Evolutionary conservation across 2,888 invertebrate genomes (phyloP).

Genomic region (Formica aserva): DNA sequence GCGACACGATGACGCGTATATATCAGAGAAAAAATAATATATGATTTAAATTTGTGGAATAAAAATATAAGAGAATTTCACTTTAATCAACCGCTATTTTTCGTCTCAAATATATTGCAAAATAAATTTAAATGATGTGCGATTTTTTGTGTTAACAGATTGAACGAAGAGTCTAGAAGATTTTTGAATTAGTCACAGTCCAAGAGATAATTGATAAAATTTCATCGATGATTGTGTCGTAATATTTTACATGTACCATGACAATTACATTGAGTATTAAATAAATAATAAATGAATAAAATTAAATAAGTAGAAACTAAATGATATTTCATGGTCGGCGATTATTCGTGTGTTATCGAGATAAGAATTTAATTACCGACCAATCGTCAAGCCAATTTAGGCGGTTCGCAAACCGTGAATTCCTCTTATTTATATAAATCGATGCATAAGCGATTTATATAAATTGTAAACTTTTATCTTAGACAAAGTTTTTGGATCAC

Average conservation of each 20-base stretch:
- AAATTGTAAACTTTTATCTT: conserved; percentile 4
- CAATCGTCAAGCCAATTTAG: conserved; percentile 65
- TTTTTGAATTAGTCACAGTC: background rate
- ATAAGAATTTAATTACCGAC: conserved; percentile 60
- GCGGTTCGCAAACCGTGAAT: background rate
- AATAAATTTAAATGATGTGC: background rate
- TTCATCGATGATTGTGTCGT: background rate
- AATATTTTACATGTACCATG: background rate
- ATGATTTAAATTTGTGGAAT: conserved; percentile 18
- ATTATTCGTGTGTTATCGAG: conserved; percentile 32
- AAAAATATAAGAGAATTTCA: background rate
- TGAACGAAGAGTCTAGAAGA: background rate
- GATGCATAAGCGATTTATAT: background rate
- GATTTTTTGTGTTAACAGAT: background rate
- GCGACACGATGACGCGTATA: background rate
- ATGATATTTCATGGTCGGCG: conserved; percentile 69
- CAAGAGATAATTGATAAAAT: background rate
- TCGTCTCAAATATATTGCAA: background rate
- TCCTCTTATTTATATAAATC: background rate
- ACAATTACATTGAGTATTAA: conserved; percentile 58
- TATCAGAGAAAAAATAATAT: background rate
- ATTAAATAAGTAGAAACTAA: conserved; percentile 49
- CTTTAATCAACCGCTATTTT: background rate
- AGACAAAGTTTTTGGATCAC: background rate
- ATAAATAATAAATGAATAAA: conserved; percentile 71